Conservation (phyloP, 2,113 vertebrate species). For the Octodon degus region DNA sequence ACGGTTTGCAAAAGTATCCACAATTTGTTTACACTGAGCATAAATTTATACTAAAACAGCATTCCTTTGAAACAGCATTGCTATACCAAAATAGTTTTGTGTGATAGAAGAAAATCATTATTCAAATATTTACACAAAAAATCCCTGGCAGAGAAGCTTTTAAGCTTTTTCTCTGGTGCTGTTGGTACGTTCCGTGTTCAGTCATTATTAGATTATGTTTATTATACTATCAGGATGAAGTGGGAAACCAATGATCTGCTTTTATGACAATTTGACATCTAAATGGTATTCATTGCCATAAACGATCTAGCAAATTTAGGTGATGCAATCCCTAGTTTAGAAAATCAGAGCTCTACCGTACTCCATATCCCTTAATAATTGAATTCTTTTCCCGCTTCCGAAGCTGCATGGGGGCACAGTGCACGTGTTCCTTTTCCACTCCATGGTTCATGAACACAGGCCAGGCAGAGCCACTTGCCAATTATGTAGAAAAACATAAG, state of each 20-base stretch:
- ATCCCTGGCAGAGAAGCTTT: background rate
- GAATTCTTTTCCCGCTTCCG: background rate
- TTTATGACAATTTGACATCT: background rate
- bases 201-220: background rate
- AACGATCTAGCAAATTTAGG: background rate
- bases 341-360: background rate
- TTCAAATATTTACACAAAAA: background rate
- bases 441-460: background rate
- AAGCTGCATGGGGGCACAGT: background rate
- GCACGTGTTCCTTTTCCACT: background rate
- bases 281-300: background rate
- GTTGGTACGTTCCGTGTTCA: background rate
- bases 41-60: background rate
- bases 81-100: background rate
- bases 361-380: background rate
- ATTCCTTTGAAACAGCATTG: conserved; percentile 37
- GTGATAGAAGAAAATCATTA: background rate
- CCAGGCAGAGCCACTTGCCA: background rate
- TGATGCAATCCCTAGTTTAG: background rate
- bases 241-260: background rate
- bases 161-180: background rate
- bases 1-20: background rate
- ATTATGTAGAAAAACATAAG: background rate
- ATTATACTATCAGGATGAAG: background rate
- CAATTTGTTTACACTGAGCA: conserved; percentile 38